Base-by-base conservation (phyloP, 1,140 invertebrate species). In the Glossosoma conforme region DNA sequence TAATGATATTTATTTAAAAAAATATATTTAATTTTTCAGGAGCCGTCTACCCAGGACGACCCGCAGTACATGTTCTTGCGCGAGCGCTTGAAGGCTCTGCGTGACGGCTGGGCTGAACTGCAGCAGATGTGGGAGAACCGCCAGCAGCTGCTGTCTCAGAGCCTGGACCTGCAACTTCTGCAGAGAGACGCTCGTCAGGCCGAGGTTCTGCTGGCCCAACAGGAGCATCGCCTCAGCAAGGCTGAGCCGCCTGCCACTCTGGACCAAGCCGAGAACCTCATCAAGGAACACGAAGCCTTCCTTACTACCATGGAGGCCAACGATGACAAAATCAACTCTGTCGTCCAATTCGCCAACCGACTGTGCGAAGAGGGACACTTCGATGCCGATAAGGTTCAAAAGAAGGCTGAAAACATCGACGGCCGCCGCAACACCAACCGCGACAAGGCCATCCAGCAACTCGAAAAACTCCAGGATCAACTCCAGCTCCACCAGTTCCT, bases 121-220 rank as follows among this genome's bases (percentile, higher is more conserved):
- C 89, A 97, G 61, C 92, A 98, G 74, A 99, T 99, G 97, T 99
- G 96, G 96, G 95, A 97, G 65, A 98, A 98, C 74, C 74, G 96
- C 37, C 94, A 98, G 69, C 87, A 95, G 52, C 70, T 98, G 28
- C 74, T 99, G 2, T 92, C 93, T 0, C 93, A 98, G 73, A 94
- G 89, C 60, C 80, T 98, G 53, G 92, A 93, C 68, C 76, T 93
- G 59, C 92, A 99, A 76, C 86, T 98, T 67, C 91, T 98, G 77
- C 84, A 98, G 69, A 81, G 95, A 18, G 96, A 99, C 72, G 95
- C 94, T 10, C 84, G 93, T 48, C 97, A 99, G 76, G 95, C 93
- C 6, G 97, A 99, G 73, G 94, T 99, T 44, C 75, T 98, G 53
- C 77, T 99, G 15, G 93, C 92, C 37, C 96, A 99, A 76, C 96